These are phyloP conservation scores for Acropternis orthonyx DNA, from an alignment of 2,797 vertebrate genomes.

Conservation along the genomic window DNA sequence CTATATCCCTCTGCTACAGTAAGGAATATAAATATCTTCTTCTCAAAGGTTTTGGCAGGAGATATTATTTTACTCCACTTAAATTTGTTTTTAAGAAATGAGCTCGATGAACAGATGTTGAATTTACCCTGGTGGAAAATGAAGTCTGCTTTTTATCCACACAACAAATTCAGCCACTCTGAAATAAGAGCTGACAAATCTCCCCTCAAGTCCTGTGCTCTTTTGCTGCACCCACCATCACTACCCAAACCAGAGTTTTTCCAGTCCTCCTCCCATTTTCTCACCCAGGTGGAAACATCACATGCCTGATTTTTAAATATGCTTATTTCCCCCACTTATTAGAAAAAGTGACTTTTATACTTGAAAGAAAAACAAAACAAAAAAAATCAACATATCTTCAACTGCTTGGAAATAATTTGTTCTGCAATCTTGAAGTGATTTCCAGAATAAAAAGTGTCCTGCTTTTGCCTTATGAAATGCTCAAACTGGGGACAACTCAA, in stretches of 20 bases:
- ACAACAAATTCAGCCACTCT: neutral
- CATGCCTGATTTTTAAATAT: neutral
- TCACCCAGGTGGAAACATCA: neutral
- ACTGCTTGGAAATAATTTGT: neutral
- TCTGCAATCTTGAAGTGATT: neutral
- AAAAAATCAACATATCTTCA: neutral
- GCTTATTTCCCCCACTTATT: accelerated
- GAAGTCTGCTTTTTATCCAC: neutral
- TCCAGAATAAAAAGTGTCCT: neutral
- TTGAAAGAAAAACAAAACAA: neutral
- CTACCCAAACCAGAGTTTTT: neutral
- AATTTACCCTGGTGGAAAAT: neutral
- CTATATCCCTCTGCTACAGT: neutral
- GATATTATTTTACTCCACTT: neutral
- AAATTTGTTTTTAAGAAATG: neutral
- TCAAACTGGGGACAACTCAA: neutral
- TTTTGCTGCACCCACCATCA: neutral
- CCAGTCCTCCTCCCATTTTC: neutral
- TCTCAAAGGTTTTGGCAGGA: neutral
- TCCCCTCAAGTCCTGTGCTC: neutral
- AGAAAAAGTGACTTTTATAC: neutral
- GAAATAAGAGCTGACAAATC: neutral
- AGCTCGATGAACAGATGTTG: neutral
- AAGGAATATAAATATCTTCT: neutral
- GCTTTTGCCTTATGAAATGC: neutral